phyloP scores from a whole-genome alignment of 2,888 invertebrate genomes.

The Scaptomyza flava region DNA sequence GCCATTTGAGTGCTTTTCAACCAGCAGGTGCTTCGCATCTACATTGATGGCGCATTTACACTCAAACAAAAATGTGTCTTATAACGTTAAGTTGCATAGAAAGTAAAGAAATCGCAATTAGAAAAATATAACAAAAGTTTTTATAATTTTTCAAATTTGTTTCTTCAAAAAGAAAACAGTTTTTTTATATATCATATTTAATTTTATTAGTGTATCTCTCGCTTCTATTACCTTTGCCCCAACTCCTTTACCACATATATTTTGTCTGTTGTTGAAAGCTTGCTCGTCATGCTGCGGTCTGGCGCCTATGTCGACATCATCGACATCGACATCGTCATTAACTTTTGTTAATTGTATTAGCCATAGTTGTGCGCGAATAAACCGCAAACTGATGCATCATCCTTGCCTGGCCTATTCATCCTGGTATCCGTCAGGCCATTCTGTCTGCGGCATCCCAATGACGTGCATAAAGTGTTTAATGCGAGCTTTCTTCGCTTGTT shows the following conservation, averaged over 20 bases:
- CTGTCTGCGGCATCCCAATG: constrained; percentile 25
- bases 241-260: not conserved
- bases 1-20: constrained; percentile 31
- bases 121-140: no score
- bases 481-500: constrained; percentile 20
- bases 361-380: constrained; percentile 75
- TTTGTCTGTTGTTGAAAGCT: not conserved
- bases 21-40: constrained; percentile 65
- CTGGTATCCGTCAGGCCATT: constrained; percentile 8
- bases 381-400: constrained; percentile 50
- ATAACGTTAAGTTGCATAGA: no score
- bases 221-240: not conserved
- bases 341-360: constrained; percentile 74
- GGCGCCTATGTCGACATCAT: constrained; percentile 24
- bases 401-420: constrained; percentile 24
- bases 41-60: constrained; percentile 72
- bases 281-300: constrained; percentile 37
- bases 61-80: not conserved
- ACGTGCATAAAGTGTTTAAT: constrained; percentile 43
- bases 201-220: no score
- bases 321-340: constrained; percentile 52
- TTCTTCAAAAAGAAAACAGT: no score
- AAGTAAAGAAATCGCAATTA: no score
- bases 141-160: no score
- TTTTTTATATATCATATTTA: no score